Evolutionary conservation across 2,113 vertebrate genomes (phyloP).

Genomic region (Verasper variegatus): DNA sequence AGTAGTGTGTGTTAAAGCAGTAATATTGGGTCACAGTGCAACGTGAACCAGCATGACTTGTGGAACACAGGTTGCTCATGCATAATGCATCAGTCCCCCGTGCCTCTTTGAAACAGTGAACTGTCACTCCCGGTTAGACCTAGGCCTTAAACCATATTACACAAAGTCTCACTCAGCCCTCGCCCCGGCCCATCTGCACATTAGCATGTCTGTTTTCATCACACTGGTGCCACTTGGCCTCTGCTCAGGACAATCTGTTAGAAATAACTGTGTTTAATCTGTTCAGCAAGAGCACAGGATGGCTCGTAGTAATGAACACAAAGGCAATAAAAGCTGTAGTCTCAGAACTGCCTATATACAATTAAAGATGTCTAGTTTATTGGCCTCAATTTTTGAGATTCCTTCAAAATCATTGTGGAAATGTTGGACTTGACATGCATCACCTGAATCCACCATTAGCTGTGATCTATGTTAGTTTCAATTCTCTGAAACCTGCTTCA

Average conservation of each 20-base stretch:
- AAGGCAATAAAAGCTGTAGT: not conserved
- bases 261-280: constrained; percentile 12
- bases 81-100: constrained; percentile 66
- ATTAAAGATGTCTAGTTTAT: not conserved
- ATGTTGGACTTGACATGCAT: no score
- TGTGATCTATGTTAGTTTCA: no score
- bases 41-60: constrained; percentile 40
- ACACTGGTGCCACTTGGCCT: constrained; percentile 17
- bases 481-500: no score
- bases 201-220: constrained; percentile 70
- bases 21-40: constrained; percentile 9
- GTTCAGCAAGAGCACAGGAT: not conserved
- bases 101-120: constrained; percentile 60
- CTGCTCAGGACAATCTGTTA: constrained; percentile 22
- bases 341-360: not conserved
- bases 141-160: constrained; percentile 12
- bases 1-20: not conserved
- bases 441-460: no score
- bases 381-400: no score
- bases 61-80: constrained; percentile 48
- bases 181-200: constrained; percentile 38
- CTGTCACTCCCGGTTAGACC: constrained; percentile 72
- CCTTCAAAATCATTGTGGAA: no score
- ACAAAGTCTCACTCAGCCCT: constrained; percentile 15
- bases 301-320: not conserved